phyloP scores from a whole-genome alignment of 2,113 vertebrate genomes.

The Oryzias javanicus region DNA sequence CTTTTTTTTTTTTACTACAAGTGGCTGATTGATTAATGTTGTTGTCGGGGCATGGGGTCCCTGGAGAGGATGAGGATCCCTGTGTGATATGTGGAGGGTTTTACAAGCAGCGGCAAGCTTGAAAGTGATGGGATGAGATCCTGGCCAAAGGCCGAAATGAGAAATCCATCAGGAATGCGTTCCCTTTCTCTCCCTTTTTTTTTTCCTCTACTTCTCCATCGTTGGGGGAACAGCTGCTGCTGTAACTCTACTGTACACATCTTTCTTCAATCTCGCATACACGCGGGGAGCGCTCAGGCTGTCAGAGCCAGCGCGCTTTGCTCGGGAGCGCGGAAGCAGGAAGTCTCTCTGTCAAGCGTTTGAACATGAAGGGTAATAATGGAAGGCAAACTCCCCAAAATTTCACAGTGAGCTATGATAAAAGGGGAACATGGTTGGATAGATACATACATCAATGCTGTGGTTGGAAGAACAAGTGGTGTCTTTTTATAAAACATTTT shows the following conservation, averaged over 20 bases:
- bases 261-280: conserved; percentile 63
- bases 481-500: neutral
- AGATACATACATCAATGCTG: conserved; percentile 15
- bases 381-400: conserved; percentile 16
- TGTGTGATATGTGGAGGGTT: conserved; percentile 84
- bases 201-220: conserved; percentile 38
- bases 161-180: conserved; percentile 90
- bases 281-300: conserved; percentile 54
- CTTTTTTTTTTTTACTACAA: conserved; percentile 51
- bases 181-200: conserved; percentile 58
- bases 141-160: conserved; percentile 85
- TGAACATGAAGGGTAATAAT: conserved; percentile 26
- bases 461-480: conserved; percentile 8
- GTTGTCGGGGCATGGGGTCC: conserved; percentile 74
- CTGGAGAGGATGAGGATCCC: conserved; percentile 77
- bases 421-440: conserved; percentile 5
- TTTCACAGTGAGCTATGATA: conserved; percentile 3
- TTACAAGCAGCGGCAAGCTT: conserved; percentile 84
- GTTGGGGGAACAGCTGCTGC: conserved; percentile 85
- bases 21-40: conserved; percentile 79
- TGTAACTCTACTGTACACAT: conserved; percentile 77
- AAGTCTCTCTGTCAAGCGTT: conserved; percentile 36
- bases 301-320: conserved; percentile 42
- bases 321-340: conserved; percentile 46
- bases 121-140: conserved; percentile 85